Conservation (phyloP, 35 echinoderm and acorn worm genomes). For the Ophiothrix spiculata region DNA sequence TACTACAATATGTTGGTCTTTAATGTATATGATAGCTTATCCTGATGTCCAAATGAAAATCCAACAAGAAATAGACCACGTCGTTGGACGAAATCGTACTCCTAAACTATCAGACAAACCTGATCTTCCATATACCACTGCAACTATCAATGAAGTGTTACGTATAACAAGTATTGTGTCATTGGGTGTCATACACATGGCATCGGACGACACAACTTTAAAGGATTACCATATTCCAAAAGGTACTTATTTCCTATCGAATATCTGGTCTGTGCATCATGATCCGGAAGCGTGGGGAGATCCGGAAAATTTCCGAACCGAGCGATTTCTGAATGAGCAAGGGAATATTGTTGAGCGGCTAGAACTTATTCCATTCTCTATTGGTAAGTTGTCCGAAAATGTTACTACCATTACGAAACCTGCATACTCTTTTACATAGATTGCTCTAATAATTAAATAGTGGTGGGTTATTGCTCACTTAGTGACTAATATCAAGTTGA, state of each 20-base stretch:
- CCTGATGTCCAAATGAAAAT: neutral
- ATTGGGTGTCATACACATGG: neutral
- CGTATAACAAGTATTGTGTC: neutral
- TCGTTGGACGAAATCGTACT: neutral
- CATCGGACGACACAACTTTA: neutral
- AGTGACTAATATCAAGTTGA: no score
- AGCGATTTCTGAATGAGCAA: neutral
- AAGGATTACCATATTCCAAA: neutral
- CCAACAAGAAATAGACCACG: neutral
- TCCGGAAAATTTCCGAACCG: neutral
- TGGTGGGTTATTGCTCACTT: no score
- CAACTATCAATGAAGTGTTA: neutral
- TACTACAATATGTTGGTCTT: neutral
- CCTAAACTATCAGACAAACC: neutral
- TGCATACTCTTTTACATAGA: no score
- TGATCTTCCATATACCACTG: neutral
- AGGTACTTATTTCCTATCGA: neutral
- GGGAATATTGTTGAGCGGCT: neutral
- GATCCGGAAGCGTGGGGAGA: neutral
- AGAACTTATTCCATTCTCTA: neutral
- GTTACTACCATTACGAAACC: neutral
- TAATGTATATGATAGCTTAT: neutral
- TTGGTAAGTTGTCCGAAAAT: neutral
- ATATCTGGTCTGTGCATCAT: neutral
- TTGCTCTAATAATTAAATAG: no score